phyloP scores from a whole-genome alignment of 2,113 vertebrate genomes.

The Anguilla rostrata region DNA sequence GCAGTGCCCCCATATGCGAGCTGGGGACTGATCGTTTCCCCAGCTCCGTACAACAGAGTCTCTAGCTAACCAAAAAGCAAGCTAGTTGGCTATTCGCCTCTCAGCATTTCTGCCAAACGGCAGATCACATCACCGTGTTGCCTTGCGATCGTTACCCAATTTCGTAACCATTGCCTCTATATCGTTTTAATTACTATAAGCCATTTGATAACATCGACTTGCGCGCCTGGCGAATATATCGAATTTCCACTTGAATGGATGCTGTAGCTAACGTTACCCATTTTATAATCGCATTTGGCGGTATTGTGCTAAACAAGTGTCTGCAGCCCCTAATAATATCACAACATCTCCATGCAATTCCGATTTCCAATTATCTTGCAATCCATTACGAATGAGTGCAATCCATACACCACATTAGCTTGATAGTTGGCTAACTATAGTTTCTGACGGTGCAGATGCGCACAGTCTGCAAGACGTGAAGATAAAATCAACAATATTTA shows the following conservation, averaged over 20 bases:
- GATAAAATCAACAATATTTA: not conserved
- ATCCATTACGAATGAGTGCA: not conserved
- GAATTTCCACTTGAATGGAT: not conserved
- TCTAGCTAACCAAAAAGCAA: not conserved
- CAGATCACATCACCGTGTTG: not conserved
- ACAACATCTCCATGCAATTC: not conserved
- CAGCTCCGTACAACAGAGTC: constrained; percentile 6
- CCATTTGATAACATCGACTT: not conserved
- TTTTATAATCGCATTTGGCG: not conserved
- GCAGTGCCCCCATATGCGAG: constrained; percentile 4
- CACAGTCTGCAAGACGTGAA: not conserved
- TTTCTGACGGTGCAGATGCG: not conserved
- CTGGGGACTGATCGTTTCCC: not conserved
- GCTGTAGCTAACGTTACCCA: not conserved
- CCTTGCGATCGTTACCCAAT: not conserved
- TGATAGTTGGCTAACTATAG: not conserved
- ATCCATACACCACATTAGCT: not conserved
- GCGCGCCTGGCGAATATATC: not conserved
- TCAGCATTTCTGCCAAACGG: not conserved
- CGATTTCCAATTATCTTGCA: not conserved
- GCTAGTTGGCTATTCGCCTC: not conserved
- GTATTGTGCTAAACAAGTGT: not conserved
- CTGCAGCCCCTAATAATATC: not conserved
- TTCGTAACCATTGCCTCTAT: not conserved
- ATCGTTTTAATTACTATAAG: not conserved